These are phyloP conservation scores for Drosophila ercepeae DNA, from an alignment of 1,140 invertebrate genomes.

Conservation along the genomic window DNA sequence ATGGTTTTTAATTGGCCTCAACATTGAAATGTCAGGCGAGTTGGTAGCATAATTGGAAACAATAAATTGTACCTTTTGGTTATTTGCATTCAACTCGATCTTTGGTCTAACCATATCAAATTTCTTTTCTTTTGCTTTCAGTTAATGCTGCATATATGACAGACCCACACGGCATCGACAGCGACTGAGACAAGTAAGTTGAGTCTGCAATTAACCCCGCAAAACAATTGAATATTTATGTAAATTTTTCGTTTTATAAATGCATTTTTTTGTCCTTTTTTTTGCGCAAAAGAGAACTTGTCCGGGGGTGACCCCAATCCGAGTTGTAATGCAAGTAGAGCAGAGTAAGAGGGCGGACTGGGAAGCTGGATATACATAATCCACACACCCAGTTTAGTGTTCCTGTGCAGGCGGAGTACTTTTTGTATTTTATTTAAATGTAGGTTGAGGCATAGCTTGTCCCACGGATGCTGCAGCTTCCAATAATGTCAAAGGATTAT, in stretches of 20 bases:
- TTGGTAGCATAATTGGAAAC: conserved; percentile 37
- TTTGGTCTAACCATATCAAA: conserved; percentile 26
- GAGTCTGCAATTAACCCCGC: conserved; percentile 48
- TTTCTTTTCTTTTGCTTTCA: conserved; percentile 47
- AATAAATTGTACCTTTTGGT: conserved; percentile 35
- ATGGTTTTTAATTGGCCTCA: conserved; percentile 63
- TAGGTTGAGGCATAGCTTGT: conserved; percentile 9
- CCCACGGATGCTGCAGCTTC: not conserved
- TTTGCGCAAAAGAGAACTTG: conserved; percentile 32
- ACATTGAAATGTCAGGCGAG: conserved; percentile 59
- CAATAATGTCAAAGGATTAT: conserved; percentile 32
- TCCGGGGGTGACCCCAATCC: conserved; percentile 34
- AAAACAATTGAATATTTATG: conserved; percentile 36
- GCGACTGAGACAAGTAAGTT: conserved; percentile 70
- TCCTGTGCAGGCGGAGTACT: conserved; percentile 56
- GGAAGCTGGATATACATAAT: conserved; percentile 1
- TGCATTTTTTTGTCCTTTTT: no score
- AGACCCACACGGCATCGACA: conserved; percentile 56
- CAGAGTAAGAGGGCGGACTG: conserved; percentile 12
- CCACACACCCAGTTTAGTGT: conserved; percentile 27
- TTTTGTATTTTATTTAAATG: conserved; percentile 41
- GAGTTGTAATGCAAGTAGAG: conserved; percentile 36
- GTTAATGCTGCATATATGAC: conserved; percentile 76
- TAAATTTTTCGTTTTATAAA: conserved; percentile 28
- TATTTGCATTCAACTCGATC: conserved; percentile 30